Percentiles rank a stretch among this genome's conserved stretches.
Conservation (phyloP, 2,888 invertebrate genomes). For the Hipparchia sbordonii region DNA sequence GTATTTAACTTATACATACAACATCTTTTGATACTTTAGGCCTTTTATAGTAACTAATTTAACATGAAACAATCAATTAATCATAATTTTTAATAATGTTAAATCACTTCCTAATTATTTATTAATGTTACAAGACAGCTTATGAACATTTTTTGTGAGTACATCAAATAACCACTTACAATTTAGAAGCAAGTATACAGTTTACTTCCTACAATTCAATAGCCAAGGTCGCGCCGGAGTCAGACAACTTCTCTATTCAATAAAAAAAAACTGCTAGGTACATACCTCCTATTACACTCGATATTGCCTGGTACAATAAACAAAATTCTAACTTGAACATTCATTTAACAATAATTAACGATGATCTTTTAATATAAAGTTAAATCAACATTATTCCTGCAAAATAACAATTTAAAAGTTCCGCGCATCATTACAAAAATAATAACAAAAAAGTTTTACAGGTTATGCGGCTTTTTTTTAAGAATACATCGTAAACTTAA, state of each 20-base stretch:
- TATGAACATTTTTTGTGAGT: conserved; percentile 77
- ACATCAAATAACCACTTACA: conserved; percentile 81
- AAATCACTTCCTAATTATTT: conserved; percentile 46
- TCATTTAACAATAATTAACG: neutral
- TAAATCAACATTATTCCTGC: neutral
- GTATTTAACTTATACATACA: no score
- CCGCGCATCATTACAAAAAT: conserved; percentile 71
- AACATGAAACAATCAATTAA: no score
- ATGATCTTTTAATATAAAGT: conserved; percentile 8
- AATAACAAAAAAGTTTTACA: conserved; percentile 53
- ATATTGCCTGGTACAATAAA: conserved; percentile 41
- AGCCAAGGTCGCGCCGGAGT: conserved; percentile 79
- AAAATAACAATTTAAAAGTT: conserved; percentile 60
- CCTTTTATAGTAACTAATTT: no score
- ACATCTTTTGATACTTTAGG: no score
- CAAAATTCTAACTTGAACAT: conserved; percentile 31
- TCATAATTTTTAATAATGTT: conserved; percentile 15
- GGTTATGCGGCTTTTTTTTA: conserved; percentile 59
- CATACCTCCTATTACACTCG: conserved; percentile 54
- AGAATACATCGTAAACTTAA: conserved; percentile 13
- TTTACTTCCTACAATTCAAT: conserved; percentile 83
- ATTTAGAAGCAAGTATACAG: conserved; percentile 81
- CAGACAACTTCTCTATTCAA: conserved; percentile 78
- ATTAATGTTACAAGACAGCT: conserved; percentile 53
- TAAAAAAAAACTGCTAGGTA: conserved; percentile 61